A percentile compares a stretch with the other conserved stretches of the same genome.
Evolutionary conservation across 2,797 vertebrate genomes (phyloP).

Genomic region (Tapera naevia): DNA sequence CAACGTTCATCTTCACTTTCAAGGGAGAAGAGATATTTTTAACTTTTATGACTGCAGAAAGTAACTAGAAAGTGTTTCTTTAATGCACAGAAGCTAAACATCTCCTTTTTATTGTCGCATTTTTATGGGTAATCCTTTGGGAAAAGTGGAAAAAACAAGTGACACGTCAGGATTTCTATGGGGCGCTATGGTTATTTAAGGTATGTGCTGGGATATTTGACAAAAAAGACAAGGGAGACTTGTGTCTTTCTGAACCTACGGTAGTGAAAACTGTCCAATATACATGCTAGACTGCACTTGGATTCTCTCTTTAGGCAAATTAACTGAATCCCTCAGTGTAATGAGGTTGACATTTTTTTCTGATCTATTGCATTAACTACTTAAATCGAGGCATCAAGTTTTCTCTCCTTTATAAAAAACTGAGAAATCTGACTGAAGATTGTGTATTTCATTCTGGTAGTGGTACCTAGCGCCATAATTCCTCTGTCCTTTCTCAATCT

Average conservation of each 20-base stretch:
- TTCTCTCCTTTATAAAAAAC: neutral
- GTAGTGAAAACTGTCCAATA: neutral
- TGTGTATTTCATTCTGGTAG: neutral
- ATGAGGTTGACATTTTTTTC: neutral
- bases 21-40: neutral
- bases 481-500: neutral
- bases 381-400: neutral
- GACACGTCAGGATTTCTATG: neutral
- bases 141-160: neutral
- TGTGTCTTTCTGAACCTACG: neutral
- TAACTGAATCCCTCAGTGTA: neutral
- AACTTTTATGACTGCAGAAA: neutral
- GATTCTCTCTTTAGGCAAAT: neutral
- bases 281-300: neutral
- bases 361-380: neutral
- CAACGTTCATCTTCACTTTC: slow-evolving; percentile 5
- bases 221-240: neutral
- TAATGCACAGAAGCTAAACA: neutral
- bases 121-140: neutral
- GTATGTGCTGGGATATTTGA: neutral
- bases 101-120: neutral
- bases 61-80: neutral
- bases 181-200: neutral
- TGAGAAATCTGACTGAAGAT: neutral
- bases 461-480: neutral